Conservation (phyloP, 2,888 invertebrate species). For the Oxytorus armatus region DNA sequence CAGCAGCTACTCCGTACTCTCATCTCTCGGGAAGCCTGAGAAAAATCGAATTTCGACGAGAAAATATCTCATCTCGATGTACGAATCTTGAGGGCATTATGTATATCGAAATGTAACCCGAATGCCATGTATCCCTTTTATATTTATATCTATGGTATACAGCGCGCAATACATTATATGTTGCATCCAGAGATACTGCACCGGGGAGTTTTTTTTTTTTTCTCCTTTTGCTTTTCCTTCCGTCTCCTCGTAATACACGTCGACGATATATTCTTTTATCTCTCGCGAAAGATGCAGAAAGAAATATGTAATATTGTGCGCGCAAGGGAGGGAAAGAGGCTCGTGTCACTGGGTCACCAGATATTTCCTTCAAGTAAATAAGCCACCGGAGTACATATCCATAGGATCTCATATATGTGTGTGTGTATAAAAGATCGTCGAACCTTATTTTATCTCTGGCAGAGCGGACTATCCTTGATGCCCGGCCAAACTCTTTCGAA, state of each 20-base stretch:
- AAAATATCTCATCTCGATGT: conserved; percentile 51
- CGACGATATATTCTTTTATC: conserved; percentile 61
- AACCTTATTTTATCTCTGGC: conserved; percentile 52
- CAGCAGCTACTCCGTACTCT: conserved; percentile 30
- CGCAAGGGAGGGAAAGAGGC: conserved; percentile 25
- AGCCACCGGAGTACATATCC: conserved; percentile 36
- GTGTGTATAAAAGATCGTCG: conserved; percentile 51
- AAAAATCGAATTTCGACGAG: conserved; percentile 60
- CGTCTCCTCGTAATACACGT: conserved; percentile 38
- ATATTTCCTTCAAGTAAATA: conserved; percentile 59
- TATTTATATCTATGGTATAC: neutral
- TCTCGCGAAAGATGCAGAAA: conserved; percentile 48
- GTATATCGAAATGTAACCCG: conserved; percentile 39
- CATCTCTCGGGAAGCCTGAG: conserved; percentile 37
- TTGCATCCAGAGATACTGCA: conserved; percentile 28
- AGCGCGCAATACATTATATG: conserved; percentile 34
- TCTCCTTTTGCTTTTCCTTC: conserved; percentile 16
- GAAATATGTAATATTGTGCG: conserved; percentile 56
- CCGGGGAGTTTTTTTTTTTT: no score
- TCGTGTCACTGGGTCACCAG: conserved; percentile 65
- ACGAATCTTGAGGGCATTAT: conserved; percentile 19
- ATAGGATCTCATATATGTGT: conserved; percentile 24
- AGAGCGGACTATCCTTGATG: conserved; percentile 54
- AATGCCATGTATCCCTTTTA: conserved; percentile 37
- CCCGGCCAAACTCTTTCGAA: conserved; percentile 54